These are phyloP conservation scores for Cerceris rybyensis DNA, from an alignment of 2,888 invertebrate species.

Conservation along the genomic window DNA sequence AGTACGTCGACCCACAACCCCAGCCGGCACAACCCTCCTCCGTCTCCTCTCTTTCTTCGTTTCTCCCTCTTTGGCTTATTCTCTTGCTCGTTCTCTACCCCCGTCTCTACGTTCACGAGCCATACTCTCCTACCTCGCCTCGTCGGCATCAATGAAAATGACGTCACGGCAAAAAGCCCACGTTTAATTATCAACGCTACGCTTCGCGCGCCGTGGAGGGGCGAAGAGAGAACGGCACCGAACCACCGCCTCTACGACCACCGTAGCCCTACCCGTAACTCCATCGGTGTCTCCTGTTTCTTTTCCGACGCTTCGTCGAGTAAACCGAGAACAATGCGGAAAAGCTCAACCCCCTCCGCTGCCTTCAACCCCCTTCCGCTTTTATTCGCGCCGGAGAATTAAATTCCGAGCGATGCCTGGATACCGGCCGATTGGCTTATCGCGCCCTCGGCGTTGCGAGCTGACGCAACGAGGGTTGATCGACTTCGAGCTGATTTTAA, in stretches of 20 bases:
- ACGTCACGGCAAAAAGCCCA: conserved; percentile 82
- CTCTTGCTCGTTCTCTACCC: not conserved
- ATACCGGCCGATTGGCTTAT: conserved; percentile 11
- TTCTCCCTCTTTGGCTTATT: conserved; percentile 11
- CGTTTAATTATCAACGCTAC: conserved; percentile 78
- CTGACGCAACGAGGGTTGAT: not conserved
- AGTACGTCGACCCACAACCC: conserved; percentile 72
- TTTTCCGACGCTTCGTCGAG: conserved; percentile 14
- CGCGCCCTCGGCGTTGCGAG: not conserved
- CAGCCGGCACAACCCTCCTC: conserved; percentile 43
- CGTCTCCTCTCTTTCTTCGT: conserved; percentile 33
- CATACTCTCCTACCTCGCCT: conserved; percentile 68
- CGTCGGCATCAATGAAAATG: conserved; percentile 84
- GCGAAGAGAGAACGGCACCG: not conserved
- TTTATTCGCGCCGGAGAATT: conserved; percentile 3
- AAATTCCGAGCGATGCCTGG: not conserved
- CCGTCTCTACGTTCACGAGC: conserved; percentile 67
- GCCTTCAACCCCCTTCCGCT: not conserved
- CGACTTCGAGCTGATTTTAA: not conserved
- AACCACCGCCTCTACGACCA: conserved; percentile 4
- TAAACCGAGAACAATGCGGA: conserved; percentile 36
- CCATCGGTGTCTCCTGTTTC: not conserved
- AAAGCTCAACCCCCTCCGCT: not conserved
- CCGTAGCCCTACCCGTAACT: not conserved
- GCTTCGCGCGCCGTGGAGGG: conserved; percentile 52